These are phyloP conservation scores for Drosophila kohkoa DNA, from an alignment of 1,140 invertebrate genomes.

Conservation along the genomic window DNA sequence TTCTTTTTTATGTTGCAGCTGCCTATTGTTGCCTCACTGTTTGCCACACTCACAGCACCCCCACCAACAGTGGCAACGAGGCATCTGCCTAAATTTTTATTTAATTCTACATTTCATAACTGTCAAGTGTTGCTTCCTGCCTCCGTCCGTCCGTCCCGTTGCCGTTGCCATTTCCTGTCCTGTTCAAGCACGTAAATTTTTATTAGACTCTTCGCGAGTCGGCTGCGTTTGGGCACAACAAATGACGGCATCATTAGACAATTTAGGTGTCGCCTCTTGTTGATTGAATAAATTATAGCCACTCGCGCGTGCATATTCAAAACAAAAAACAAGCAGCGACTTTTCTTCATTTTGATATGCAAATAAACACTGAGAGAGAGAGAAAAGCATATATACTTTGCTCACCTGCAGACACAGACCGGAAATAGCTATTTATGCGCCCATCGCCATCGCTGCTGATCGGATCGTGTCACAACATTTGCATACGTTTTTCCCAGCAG, in stretches of 20 bases:
- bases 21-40: conserved; percentile 2
- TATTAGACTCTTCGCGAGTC: conserved; percentile 62
- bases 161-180: conserved; percentile 45
- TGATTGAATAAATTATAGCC: conserved; percentile 80
- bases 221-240: conserved; percentile 18
- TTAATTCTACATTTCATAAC: conserved; percentile 63
- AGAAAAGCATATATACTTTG: conserved; percentile 18
- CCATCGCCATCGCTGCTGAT: conserved; percentile 53
- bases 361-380: neutral
- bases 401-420: conserved; percentile 39
- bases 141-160: neutral
- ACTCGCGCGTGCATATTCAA: conserved; percentile 73
- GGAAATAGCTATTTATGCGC: conserved; percentile 77
- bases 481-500: neutral
- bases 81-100: conserved; percentile 39
- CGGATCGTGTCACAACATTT: neutral
- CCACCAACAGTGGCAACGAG: neutral
- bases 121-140: conserved; percentile 79
- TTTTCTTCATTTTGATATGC: conserved; percentile 42
- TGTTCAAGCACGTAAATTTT: conserved; percentile 74
- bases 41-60: neutral
- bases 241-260: conserved; percentile 83
- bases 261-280: conserved; percentile 66
- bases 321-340: conserved; percentile 30
- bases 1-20: neutral